Conservation (phyloP, 2,888 invertebrate species). For the Notodonta ziczac region DNA sequence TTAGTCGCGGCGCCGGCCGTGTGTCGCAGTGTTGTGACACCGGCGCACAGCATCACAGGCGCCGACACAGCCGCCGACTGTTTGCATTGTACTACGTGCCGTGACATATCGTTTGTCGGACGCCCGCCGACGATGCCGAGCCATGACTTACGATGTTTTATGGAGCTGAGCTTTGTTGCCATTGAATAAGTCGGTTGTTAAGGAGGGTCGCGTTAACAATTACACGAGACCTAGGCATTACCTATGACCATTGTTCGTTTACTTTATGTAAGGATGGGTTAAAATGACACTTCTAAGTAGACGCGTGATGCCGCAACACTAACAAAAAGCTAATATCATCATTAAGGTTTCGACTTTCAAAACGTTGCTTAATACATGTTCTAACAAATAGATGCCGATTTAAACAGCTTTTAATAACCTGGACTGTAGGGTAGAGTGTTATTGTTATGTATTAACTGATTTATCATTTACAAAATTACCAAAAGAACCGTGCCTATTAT, state of each 20-base stretch:
- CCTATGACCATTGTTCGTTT: slow-evolving; percentile 47
- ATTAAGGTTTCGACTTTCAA: slow-evolving; percentile 19
- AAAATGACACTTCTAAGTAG: slow-evolving; percentile 45
- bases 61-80: slow-evolving; percentile 79
- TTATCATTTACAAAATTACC: too few species aligned
- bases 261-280: slow-evolving; percentile 47
- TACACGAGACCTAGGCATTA: slow-evolving; percentile 61
- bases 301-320: slow-evolving; percentile 57
- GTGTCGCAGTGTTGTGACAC: slow-evolving; percentile 70
- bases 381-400: slow-evolving; percentile 13
- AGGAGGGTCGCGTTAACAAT: slow-evolving; percentile 63
- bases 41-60: slow-evolving; percentile 62
- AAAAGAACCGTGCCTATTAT: too few species aligned
- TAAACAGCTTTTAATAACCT: background rate
- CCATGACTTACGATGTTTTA: slow-evolving; percentile 61
- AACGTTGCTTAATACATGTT: slow-evolving; percentile 11
- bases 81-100: slow-evolving; percentile 82
- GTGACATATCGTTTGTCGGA: slow-evolving; percentile 77
- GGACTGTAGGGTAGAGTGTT: too few species aligned
- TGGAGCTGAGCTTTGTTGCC: slow-evolving; percentile 63
- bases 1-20: slow-evolving; percentile 73
- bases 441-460: too few species aligned
- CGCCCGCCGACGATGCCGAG: slow-evolving; percentile 57
- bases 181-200: slow-evolving; percentile 60
- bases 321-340: slow-evolving; percentile 33